Conservation (phyloP, 2,113 vertebrate genomes). For the Odontophorus gujanensis region DNA sequence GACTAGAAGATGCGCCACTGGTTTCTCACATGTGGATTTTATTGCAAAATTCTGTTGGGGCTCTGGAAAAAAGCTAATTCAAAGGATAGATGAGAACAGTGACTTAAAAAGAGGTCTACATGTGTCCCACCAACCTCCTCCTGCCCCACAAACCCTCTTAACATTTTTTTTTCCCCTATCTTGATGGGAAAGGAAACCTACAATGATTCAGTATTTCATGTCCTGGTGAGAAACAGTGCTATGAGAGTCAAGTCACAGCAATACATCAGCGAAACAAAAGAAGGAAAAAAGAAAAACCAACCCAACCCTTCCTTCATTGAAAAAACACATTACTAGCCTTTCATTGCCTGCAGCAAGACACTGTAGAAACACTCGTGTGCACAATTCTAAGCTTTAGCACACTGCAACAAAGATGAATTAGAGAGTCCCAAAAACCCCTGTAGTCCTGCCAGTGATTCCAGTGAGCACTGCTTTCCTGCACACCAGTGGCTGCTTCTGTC, state of each 20-base stretch:
- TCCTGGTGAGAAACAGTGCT: neutral
- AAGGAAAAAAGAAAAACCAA: neutral
- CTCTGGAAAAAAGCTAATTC: neutral
- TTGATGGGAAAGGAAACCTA: neutral
- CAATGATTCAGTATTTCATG: neutral
- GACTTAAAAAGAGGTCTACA: neutral
- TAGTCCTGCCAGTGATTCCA: neutral
- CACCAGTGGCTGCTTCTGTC: neutral
- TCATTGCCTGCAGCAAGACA: neutral
- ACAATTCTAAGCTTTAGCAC: neutral
- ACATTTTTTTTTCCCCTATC: neutral
- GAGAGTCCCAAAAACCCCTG: neutral
- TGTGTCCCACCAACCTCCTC: neutral
- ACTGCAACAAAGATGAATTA: neutral
- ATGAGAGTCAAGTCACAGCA: neutral
- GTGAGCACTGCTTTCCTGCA: neutral
- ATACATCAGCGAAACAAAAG: neutral
- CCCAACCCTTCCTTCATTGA: neutral
- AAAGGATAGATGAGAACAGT: neutral
- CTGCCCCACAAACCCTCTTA: neutral
- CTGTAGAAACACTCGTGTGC: neutral
- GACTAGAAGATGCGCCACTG: neutral
- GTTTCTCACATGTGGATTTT: slow-evolving; percentile 27
- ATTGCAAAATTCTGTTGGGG: slow-evolving; percentile 19
- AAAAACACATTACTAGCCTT: neutral